These are phyloP conservation scores for Leptobrachium leishanense DNA, from an alignment of 2,113 vertebrate genomes.

Conservation along the genomic window DNA sequence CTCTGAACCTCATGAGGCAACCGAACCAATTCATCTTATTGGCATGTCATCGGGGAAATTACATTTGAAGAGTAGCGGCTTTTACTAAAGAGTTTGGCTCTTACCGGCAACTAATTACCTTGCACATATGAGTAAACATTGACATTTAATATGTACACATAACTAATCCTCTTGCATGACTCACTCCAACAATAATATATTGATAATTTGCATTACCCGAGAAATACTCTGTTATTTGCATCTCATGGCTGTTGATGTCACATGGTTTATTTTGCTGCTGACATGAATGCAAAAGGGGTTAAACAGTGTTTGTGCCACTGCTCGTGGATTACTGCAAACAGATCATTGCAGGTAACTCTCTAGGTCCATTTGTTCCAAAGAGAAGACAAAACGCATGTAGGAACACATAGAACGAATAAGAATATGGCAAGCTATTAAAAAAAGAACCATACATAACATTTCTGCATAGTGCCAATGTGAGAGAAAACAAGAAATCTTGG, in stretches of 20 bases:
- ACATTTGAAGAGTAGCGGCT: slow-evolving; percentile 5
- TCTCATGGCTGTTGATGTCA: background rate
- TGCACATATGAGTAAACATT: slow-evolving; percentile 4
- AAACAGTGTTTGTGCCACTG: background rate
- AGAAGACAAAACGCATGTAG: too few relatives aligned
- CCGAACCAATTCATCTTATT: slow-evolving; percentile 12
- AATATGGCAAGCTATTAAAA: too few relatives aligned
- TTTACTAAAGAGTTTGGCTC: background rate
- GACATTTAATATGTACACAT: background rate
- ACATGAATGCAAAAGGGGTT: background rate
- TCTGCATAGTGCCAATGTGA: too few relatives aligned
- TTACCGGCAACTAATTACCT: slow-evolving; percentile 9
- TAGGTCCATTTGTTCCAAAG: too few relatives aligned
- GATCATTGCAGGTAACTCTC: background rate
- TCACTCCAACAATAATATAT: background rate
- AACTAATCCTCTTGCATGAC: slow-evolving; percentile 3
- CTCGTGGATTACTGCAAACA: background rate
- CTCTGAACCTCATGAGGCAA: background rate
- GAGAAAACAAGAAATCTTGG: too few relatives aligned
- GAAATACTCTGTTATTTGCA: background rate
- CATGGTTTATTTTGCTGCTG: background rate
- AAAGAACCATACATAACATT: too few relatives aligned
- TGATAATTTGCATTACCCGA: background rate
- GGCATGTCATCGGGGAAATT: slow-evolving; percentile 5
- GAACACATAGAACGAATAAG: too few relatives aligned